Evolutionary conservation across 1,140 invertebrate species (phyloP).

Genomic region (Drosophila rhopaloa): DNA sequence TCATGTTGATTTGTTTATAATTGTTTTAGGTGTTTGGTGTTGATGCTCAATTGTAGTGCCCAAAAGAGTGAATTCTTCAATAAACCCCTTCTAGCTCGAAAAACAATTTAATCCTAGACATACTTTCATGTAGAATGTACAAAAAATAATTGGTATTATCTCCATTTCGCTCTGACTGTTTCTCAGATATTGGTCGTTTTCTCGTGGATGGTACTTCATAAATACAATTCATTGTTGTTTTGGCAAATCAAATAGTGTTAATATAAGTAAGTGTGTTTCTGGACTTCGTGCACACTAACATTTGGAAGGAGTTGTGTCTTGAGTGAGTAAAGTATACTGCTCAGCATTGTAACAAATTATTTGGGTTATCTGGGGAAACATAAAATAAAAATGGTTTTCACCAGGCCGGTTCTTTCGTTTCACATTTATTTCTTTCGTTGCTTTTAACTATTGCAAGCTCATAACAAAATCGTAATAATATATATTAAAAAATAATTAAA

Average conservation of each 20-base stretch:
- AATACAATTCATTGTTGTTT: constrained; percentile 54
- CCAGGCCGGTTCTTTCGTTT: constrained; percentile 36
- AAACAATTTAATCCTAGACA: constrained; percentile 17
- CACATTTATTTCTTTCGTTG: constrained; percentile 70
- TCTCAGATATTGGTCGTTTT: constrained; percentile 65
- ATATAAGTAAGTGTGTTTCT: constrained; percentile 50
- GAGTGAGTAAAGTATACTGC: constrained; percentile 15
- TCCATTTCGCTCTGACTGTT: constrained; percentile 14
- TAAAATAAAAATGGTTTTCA: constrained; percentile 23
- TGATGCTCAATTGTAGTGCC: constrained; percentile 18
- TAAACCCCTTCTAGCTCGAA: background rate
- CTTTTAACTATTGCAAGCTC: constrained; percentile 76
- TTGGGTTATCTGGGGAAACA: constrained; percentile 3
- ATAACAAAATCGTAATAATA: constrained; percentile 78
- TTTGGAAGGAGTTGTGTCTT: constrained; percentile 66
- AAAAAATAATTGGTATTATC: constrained; percentile 69
- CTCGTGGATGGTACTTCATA: constrained; percentile 68
- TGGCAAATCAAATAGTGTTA: constrained; percentile 60
- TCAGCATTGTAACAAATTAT: constrained; percentile 3
- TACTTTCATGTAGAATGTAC: constrained; percentile 39
- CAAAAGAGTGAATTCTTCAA: constrained; percentile 3
- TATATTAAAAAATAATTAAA: constrained; percentile 75
- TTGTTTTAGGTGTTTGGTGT: constrained; percentile 34
- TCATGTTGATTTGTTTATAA: constrained; percentile 15
- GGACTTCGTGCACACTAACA: constrained; percentile 53